A percentile compares a stretch with the other conserved stretches of the same genome.
Evolutionary conservation across 2,797 vertebrate genomes (phyloP).

Genomic region (Novumbra hubbsi): DNA sequence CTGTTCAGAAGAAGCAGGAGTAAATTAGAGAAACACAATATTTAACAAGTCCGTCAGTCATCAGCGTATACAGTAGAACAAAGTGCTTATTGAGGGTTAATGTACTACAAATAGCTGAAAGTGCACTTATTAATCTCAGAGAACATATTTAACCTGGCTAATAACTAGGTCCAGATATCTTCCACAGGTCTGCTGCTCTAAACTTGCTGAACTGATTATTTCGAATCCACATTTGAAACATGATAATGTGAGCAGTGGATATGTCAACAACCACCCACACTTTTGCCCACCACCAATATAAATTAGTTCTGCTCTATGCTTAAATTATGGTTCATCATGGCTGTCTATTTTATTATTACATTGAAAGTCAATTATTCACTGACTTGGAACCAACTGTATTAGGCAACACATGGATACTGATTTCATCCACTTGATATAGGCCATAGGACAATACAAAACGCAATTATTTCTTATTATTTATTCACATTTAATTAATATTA

Average conservation of each 20-base stretch:
- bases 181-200: conserved; percentile 22
- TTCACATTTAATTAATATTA: too few species aligned
- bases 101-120: conserved; percentile 34
- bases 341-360: background rate
- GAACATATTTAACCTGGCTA: conserved; percentile 38
- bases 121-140: conserved; percentile 42
- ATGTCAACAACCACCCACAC: conserved; percentile 8
- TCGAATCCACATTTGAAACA: conserved; percentile 2
- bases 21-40: conserved; percentile 52
- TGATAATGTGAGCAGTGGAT: background rate
- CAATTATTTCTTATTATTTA: too few species aligned
- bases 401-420: background rate
- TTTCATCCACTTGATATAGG: too few species aligned
- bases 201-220: conserved; percentile 9
- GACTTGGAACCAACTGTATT: background rate
- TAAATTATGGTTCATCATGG: background rate
- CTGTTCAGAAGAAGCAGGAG: background rate
- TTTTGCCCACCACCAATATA: background rate
- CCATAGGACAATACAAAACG: too few species aligned
- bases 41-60: conserved; percentile 35
- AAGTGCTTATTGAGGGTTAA: conserved; percentile 46
- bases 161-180: conserved; percentile 22
- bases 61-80: conserved; percentile 17
- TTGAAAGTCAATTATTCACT: background rate
- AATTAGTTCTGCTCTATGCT: background rate